Evolutionary conservation across 2,113 vertebrate genomes (phyloP).

Genomic region (Thryonomys swinderianus): DNA sequence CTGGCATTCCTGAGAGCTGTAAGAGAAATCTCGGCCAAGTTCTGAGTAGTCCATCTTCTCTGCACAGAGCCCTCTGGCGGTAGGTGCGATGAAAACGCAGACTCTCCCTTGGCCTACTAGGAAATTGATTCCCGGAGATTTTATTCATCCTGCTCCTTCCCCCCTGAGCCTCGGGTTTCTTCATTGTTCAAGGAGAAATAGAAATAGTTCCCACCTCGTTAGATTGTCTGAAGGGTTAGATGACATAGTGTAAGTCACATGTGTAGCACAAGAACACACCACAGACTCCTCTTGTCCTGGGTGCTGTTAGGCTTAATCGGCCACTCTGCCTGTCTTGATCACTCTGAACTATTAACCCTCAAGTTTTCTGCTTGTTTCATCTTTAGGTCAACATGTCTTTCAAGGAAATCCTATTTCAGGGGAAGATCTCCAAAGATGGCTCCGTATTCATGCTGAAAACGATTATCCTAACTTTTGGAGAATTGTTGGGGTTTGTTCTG

Average conservation of each 20-base stretch:
- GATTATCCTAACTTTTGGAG: neutral
- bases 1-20: neutral
- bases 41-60: neutral
- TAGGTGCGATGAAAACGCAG: constrained; percentile 14
- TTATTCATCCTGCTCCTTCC: neutral
- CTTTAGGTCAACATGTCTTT: neutral
- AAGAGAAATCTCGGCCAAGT: neutral
- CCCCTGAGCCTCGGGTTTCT: neutral
- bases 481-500: neutral
- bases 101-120: neutral
- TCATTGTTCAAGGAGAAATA: neutral
- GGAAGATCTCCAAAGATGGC: neutral
- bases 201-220: neutral
- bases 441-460: neutral
- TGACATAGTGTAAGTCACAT: neutral
- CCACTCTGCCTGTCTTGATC: neutral
- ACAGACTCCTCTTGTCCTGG: neutral
- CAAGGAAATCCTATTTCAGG: neutral
- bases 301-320: neutral
- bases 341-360: neutral
- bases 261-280: neutral
- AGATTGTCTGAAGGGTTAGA: neutral
- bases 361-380: neutral
- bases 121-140: neutral
- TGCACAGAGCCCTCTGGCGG: constrained; percentile 57